Evolutionary conservation across 2,888 invertebrate genomes (phyloP), one percentile per base, ranked within the genome.

Genomic region (Pegoplata infirma): DNA sequence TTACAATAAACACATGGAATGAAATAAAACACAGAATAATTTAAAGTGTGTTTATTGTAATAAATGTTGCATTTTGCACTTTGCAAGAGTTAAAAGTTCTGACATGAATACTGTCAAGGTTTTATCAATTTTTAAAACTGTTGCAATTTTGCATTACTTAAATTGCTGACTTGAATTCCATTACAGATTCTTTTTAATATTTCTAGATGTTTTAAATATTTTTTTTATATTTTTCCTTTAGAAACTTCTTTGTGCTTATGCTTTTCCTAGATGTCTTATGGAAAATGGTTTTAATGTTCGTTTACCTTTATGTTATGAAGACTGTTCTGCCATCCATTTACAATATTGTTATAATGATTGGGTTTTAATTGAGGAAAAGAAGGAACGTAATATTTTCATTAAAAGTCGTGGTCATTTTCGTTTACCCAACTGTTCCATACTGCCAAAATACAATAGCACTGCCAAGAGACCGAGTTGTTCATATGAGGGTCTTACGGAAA

Each of bases 301-400:
- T 63, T 91, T 97, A 75, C 96, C 97, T 4, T 90, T 97, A 5
- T 97, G 97, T 90, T 95, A 96, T 86, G 98, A 98, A 91, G 97
- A 98, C 88, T 98, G 98, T 88, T 93, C 95, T 87, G 98, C 98
- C 66, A 95, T 97, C 23, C 94, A 94, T 87, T 93, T 95, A 88
- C 93, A 97, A 85, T 96, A 97, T 90, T 98, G 98, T 90, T 97
- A 95, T 89, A 96, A 95, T 86, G 96, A 97, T 87, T 98, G 98
- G 98, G 95, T 95, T 21, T 90, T 96, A 72, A 93, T 98, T 69
- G 96, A 97, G 89, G 96, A 96, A 85, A 95, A 95, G 87, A 97
- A 96, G 87, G 92, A 93, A 76, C 92, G 94, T 77, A 94, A 94
- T 51, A 93, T 95, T 77, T 94, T 91, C 87, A 93, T 96, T 83